Conservation (phyloP, 1,140 invertebrate species). For the Calliopsis andreniformis region DNA sequence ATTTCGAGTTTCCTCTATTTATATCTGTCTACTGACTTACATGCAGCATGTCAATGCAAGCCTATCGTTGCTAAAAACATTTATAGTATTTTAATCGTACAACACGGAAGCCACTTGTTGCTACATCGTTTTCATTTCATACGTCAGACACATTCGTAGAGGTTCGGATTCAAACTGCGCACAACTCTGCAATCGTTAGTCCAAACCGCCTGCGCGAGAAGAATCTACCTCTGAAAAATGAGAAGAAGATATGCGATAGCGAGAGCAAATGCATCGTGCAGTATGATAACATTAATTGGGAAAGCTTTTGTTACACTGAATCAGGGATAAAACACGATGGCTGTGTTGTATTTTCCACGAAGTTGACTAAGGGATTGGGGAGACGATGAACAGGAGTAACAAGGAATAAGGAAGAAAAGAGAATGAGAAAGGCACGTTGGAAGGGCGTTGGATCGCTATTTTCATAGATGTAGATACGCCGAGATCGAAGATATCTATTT, state of each 20-base stretch:
- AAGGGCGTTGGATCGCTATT: constrained; percentile 39
- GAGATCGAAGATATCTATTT: constrained; percentile 27
- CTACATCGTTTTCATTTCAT: too few species aligned
- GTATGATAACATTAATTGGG: constrained; percentile 54
- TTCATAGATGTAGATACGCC: constrained; percentile 44
- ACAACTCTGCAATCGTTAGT: too few species aligned
- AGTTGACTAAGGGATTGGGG: constrained; percentile 45
- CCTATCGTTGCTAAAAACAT: constrained; percentile 1
- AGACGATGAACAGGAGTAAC: neutral
- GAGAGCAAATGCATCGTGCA: constrained; percentile 36
- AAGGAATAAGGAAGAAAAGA: constrained; percentile 25
- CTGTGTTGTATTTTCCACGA: constrained; percentile 72
- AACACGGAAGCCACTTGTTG: too few species aligned
- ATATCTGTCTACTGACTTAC: constrained; percentile 58
- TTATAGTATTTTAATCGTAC: constrained; percentile 11
- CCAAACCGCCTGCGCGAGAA: neutral
- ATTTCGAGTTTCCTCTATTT: constrained; percentile 53
- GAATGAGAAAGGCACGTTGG: constrained; percentile 8
- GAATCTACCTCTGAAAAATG: neutral
- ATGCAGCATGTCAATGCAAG: constrained; percentile 37
- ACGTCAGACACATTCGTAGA: too few species aligned
- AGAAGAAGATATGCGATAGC: neutral
- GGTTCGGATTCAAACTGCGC: too few species aligned
- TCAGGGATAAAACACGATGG: constrained; percentile 68
- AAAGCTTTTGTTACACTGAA: constrained; percentile 64